phyloP scores from a whole-genome alignment of 2,113 vertebrate species.

The Gymnogyps californianus region DNA sequence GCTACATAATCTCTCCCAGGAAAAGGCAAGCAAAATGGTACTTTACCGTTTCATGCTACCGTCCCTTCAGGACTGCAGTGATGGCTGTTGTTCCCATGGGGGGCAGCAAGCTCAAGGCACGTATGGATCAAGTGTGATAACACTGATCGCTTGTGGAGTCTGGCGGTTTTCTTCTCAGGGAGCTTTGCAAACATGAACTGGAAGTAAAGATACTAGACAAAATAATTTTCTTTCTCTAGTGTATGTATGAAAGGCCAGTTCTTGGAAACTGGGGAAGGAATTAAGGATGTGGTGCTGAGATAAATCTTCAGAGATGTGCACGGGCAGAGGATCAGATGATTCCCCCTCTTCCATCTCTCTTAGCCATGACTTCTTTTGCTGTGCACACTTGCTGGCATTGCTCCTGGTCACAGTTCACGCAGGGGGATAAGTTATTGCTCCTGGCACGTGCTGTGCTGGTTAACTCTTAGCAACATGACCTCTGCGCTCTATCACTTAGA shows the following conservation, averaged over 20 bases:
- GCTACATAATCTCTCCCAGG: neutral
- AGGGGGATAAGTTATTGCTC: neutral
- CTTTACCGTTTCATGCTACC: neutral
- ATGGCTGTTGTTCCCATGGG: neutral
- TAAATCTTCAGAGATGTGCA: neutral
- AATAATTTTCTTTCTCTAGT: neutral
- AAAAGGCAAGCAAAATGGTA: neutral
- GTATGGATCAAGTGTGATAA: neutral
- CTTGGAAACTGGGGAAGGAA: neutral
- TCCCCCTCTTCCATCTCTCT: neutral
- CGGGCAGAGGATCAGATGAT: neutral
- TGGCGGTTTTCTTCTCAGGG: neutral
- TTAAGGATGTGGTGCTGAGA: neutral
- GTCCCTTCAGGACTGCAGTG: neutral
- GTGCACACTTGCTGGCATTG: rapidly evolving
- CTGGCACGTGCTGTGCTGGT: neutral
- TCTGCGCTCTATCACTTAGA: neutral
- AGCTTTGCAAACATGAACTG: neutral
- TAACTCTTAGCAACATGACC: neutral
- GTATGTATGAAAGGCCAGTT: neutral
- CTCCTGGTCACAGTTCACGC: neutral
- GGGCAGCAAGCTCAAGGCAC: neutral
- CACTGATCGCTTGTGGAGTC: neutral
- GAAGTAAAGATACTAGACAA: neutral
- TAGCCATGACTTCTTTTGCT: neutral